These are phyloP conservation scores for Tympanuchus pallidicinctus DNA, from an alignment of 2,113 vertebrate genomes.

Conservation along the genomic window DNA sequence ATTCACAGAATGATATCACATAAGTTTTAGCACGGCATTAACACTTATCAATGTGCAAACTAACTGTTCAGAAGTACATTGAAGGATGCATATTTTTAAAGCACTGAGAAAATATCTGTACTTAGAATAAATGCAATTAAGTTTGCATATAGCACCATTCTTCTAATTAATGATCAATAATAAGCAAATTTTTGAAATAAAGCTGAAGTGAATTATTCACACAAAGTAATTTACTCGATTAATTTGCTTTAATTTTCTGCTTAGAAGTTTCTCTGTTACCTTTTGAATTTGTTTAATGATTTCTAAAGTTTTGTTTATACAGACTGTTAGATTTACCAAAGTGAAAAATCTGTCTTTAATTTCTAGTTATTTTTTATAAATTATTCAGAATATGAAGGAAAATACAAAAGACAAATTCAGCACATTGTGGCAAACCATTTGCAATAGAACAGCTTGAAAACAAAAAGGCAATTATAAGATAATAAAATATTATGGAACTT, in stretches of 20 bases:
- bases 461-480: background rate
- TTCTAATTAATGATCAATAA: background rate
- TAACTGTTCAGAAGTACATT: background rate
- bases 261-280: background rate
- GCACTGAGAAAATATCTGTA: background rate
- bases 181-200: background rate
- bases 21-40: conserved; percentile 11
- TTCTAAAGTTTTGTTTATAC: background rate
- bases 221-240: background rate
- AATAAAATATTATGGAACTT: background rate
- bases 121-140: background rate
- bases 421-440: background rate
- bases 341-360: background rate
- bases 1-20: background rate
- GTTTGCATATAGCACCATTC: background rate
- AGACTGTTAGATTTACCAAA: background rate
- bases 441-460: background rate
- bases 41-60: background rate
- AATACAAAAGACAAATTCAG: background rate
- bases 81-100: conserved; percentile 9
- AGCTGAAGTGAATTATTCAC: background rate
- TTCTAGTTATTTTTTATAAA: background rate
- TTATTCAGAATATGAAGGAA: background rate
- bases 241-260: background rate
- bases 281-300: background rate